Base-by-base conservation (phyloP, 2,797 vertebrate species). In the Sarcophilus harrisii region DNA sequence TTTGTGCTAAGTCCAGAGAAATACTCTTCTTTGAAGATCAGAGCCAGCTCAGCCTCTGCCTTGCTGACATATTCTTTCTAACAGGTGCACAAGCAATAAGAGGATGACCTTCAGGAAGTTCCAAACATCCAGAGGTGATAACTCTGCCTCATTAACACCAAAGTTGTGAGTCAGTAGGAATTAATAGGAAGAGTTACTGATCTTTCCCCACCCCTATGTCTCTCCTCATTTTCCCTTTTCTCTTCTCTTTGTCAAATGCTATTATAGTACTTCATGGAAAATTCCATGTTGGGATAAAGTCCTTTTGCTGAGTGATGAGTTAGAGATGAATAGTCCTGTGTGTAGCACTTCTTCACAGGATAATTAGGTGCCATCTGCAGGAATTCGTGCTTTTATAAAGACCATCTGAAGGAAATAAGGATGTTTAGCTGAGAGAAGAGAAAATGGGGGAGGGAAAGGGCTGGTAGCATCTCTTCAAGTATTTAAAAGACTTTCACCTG, bases 301-400 rank as follows among this genome's bases (percentile, higher is more conserved):
- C 89, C 55, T 87, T 91, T 21, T 91, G 81, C 58, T 89, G 62
- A 94, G 90, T 66, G 54, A 49, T 49, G 30, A 52, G 10, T 59
- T 92, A 93, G 91, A 93, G 49, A 57, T 45, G 55, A 94, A 81
- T 32, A 73, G 49, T 38, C 27, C 92, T 0, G 8, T n/a, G 57
- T 16, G 92, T 58, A 24, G 90, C 59, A 60, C 54, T 92, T 93
- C 91, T 95, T 95, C 58, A 81, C 49, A 93, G 95, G 90, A 38
- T 32, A 62, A 73, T 92, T 93, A 58, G 45, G 6, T 55, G 52
- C 32, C 90, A 32, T 90, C 93, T 91, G 30, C 16, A 95, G 90
- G 90, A 91, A 45, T n/a, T 49, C 38, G 10, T 49, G 38, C 73
- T 38, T 11, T 81, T 27, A 81, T 81, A 27, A 81, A 38, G 73